These are phyloP conservation scores for Altica lythri DNA, from an alignment of 2,888 invertebrate genomes.

Conservation along the genomic window DNA sequence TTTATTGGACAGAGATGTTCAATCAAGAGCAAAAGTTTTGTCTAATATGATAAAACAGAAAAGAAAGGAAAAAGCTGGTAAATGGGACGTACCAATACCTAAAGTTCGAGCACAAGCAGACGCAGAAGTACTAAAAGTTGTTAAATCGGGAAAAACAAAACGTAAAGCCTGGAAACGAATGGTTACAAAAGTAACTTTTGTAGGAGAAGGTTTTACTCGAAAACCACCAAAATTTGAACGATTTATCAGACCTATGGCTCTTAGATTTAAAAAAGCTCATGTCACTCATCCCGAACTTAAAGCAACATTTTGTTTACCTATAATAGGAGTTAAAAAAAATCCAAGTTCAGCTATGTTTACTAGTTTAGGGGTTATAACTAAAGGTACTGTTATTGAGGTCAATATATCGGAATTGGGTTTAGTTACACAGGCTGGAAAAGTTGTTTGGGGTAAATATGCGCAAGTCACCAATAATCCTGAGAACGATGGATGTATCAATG, in stretches of 20 bases:
- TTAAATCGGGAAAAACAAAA: conserved; percentile 89
- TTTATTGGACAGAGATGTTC: conserved; percentile 94
- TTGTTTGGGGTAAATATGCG: conserved; percentile 99
- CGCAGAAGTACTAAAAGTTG: conserved; percentile 93
- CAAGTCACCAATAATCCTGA: conserved; percentile 99
- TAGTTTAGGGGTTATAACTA: conserved; percentile 95
- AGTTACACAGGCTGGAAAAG: conserved; percentile 98
- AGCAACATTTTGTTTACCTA: conserved; percentile 95
- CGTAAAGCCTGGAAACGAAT: conserved; percentile 98
- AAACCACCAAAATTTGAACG: conserved; percentile 99
- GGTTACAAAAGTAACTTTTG: conserved; percentile 98
- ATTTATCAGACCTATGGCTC: conserved; percentile 96
- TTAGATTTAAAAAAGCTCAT: conserved; percentile 96
- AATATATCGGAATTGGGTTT: conserved; percentile 98
- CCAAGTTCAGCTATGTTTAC: conserved; percentile 98
- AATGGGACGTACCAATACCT: conserved; percentile 99
- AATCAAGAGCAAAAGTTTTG: conserved; percentile 90
- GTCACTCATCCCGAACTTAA: conserved; percentile 99
- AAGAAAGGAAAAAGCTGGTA: conserved; percentile 98
- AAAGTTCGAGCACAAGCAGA: conserved; percentile 97
- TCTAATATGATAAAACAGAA: conserved; percentile 99
- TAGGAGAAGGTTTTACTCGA: conserved; percentile 97
- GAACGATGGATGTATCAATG: conserved; percentile 99
- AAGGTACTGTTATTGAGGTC: conserved; percentile 96
- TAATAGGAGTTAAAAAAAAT: conserved; percentile 99